These are phyloP conservation scores for Eupsilia transversa DNA, from an alignment of 2,888 invertebrate species.

Conservation along the genomic window DNA sequence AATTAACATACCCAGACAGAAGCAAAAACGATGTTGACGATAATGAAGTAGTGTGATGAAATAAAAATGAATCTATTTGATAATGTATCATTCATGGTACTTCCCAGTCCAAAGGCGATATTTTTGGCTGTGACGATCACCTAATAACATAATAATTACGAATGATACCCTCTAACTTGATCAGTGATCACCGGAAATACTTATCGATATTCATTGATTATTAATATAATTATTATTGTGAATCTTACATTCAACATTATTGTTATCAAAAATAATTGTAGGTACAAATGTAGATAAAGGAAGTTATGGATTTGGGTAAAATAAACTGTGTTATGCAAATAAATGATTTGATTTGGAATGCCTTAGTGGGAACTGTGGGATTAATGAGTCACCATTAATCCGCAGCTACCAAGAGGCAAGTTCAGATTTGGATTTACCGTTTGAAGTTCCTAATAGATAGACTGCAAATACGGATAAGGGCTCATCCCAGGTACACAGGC, in stretches of 20 bases:
- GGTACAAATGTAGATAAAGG: background rate
- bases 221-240: background rate
- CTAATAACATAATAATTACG: background rate
- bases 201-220: background rate
- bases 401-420: background rate
- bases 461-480: background rate
- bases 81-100: background rate
- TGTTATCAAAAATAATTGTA: background rate
- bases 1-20: background rate
- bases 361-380: too few relatives aligned
- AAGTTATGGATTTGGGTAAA: slow-evolving; percentile 1
- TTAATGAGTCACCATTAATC: too few relatives aligned
- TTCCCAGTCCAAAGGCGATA: background rate
- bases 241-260: slow-evolving; percentile 9
- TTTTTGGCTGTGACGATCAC: background rate
- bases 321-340: too few relatives aligned
- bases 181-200: slow-evolving; percentile 7
- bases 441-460: background rate
- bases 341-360: too few relatives aligned
- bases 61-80: background rate
- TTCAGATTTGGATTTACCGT: background rate
- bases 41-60: too few relatives aligned
- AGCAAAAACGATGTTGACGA: background rate
- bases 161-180: background rate
- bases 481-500: background rate